Evolutionary conservation across 2,113 vertebrate species (phyloP).

Genomic region (Entelurus aequoreus): DNA sequence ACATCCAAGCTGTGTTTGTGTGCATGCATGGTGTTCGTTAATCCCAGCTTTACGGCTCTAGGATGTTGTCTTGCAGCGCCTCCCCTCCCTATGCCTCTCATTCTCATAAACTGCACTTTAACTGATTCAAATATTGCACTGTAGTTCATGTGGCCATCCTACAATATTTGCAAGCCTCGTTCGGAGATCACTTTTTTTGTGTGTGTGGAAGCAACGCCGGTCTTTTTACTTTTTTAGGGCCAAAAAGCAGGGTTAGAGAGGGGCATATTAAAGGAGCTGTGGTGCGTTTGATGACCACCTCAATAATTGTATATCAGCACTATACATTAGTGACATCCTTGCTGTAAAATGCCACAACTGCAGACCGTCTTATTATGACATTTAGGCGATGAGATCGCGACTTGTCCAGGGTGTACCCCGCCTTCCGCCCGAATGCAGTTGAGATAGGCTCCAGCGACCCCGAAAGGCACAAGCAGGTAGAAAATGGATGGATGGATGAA

Average conservation of each 20-base stretch:
- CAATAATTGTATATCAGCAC: constrained; percentile 39
- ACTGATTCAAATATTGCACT: constrained; percentile 51
- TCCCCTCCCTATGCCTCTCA: constrained; percentile 2
- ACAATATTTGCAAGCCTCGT: constrained; percentile 14
- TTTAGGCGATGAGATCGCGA: too few species aligned
- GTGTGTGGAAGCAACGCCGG: constrained; percentile 16
- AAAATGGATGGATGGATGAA: too few species aligned
- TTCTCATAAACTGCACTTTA: constrained; percentile 43
- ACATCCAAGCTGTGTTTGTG: constrained; percentile 40
- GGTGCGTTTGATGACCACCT: constrained; percentile 48
- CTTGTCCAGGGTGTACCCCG: too few species aligned
- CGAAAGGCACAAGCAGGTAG: too few species aligned
- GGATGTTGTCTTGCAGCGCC: constrained; percentile 26
- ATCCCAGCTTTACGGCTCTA: constrained; percentile 56
- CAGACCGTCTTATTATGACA: neutral
- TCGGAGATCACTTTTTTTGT: constrained; percentile 7
- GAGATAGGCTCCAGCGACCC: too few species aligned
- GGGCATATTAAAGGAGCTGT: neutral
- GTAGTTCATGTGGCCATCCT: constrained; percentile 33
- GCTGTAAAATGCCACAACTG: neutral
- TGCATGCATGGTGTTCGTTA: constrained; percentile 46
- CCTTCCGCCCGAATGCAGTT: too few species aligned
- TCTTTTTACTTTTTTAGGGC: constrained; percentile 10
- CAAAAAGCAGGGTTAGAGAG: constrained; percentile 23
- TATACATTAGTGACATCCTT: neutral